A percentile compares a stretch with the other conserved stretches of the same genome.
These are phyloP conservation scores for Orthonevra nobilis DNA, from an alignment of 2,888 invertebrate species.

Conservation along the genomic window DNA sequence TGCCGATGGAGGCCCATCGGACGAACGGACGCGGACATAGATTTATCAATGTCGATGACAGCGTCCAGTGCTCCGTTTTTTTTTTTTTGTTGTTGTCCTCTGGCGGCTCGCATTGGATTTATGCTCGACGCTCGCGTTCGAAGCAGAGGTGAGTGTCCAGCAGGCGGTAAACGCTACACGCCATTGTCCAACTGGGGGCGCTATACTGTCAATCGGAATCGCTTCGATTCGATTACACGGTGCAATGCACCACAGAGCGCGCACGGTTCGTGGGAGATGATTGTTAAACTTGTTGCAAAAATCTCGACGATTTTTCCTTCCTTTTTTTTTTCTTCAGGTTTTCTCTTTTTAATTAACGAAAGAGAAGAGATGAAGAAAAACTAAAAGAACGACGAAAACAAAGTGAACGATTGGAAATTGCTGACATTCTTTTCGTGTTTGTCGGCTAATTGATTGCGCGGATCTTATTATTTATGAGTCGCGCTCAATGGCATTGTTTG, in stretches of 20 bases:
- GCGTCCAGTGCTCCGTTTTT: slow-evolving; percentile 38
- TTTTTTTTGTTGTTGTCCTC: slow-evolving; percentile 34
- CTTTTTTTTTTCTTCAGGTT: not conserved
- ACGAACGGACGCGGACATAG: slow-evolving; percentile 39
- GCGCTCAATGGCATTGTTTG: slow-evolving; percentile 12
- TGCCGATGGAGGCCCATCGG: slow-evolving; percentile 27
- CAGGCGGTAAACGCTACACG: slow-evolving; percentile 16
- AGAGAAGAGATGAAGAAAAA: slow-evolving; percentile 12
- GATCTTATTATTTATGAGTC: slow-evolving; percentile 66
- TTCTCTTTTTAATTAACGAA: slow-evolving; percentile 45
- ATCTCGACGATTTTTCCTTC: too few species aligned
- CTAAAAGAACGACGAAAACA: slow-evolving; percentile 10
- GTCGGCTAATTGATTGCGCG: slow-evolving; percentile 62
- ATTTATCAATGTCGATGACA: slow-evolving; percentile 66
- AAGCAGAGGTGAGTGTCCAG: slow-evolving; percentile 27
- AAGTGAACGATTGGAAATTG: slow-evolving; percentile 42
- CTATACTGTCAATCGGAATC: slow-evolving; percentile 67
- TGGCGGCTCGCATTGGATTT: slow-evolving; percentile 33
- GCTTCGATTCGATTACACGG: slow-evolving; percentile 63
- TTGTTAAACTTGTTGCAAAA: slow-evolving; percentile 55
- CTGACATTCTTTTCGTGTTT: slow-evolving; percentile 65
- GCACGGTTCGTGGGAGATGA: slow-evolving; percentile 63
- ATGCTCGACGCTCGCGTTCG: slow-evolving; percentile 15
- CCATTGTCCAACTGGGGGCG: slow-evolving; percentile 63
- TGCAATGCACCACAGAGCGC: slow-evolving; percentile 47